phyloP scores from a whole-genome alignment of 2,113 vertebrate genomes.

The Herpetotheres cachinnans region DNA sequence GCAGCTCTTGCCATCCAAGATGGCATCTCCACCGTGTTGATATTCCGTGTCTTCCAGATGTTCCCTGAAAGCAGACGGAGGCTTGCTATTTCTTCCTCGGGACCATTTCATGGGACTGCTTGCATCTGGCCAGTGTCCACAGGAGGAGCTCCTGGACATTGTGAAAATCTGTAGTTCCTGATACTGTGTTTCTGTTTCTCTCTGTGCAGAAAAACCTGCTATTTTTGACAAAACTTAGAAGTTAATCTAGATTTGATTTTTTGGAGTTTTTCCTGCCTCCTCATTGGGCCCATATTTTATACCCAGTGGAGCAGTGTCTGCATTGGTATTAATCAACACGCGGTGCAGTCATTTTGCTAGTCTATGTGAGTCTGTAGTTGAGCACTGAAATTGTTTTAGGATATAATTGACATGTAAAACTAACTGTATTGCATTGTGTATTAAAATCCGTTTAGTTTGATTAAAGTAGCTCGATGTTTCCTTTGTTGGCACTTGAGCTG shows the following conservation, averaged over 20 bases:
- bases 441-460: not conserved
- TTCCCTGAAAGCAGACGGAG: not conserved
- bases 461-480: not conserved
- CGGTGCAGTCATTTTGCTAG: not conserved
- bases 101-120: accelerated
- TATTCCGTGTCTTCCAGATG: not conserved
- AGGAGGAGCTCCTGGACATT: not conserved
- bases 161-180: not conserved
- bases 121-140: not conserved
- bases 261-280: not conserved
- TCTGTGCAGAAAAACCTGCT: not conserved
- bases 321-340: not conserved
- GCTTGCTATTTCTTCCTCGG: not conserved
- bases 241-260: not conserved
- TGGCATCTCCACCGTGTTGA: not conserved
- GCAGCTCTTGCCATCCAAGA: not conserved
- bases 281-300: not conserved
- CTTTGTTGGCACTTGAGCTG: not conserved
- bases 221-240: not conserved
- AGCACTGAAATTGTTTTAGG: not conserved
- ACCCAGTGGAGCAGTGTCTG: not conserved
- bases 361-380: not conserved
- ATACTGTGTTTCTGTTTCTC: not conserved
- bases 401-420: not conserved
- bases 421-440: not conserved